These are phyloP conservation scores for Murina feae DNA, from an alignment of 2,113 vertebrate genomes.

Conservation along the genomic window DNA sequence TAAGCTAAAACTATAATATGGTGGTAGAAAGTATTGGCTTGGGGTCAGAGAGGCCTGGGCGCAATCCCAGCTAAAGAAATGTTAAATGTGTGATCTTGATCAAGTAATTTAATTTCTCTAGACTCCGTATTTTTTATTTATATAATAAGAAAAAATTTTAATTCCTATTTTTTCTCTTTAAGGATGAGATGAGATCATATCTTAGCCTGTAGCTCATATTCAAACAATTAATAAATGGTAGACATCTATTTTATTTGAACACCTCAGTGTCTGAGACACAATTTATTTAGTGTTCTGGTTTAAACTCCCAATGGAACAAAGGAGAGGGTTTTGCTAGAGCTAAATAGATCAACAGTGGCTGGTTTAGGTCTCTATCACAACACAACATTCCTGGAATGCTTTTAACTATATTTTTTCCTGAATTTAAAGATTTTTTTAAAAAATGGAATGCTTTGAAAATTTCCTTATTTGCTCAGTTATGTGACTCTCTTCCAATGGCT, in stretches of 20 bases:
- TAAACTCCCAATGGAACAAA: neutral
- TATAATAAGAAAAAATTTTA: neutral
- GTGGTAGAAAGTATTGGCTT: neutral
- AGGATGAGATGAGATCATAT: neutral
- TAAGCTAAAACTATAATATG: neutral
- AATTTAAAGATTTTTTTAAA: neutral
- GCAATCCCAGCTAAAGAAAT: neutral
- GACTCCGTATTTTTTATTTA: neutral
- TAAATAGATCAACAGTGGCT: neutral
- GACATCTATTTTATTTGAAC: neutral
- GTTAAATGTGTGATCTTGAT: neutral
- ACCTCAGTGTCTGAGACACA: neutral
- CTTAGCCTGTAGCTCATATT: neutral
- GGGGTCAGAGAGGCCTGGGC: neutral
- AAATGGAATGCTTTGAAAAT: neutral
- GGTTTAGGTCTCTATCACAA: neutral
- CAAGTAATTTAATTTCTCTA: neutral
- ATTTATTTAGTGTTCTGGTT: neutral
- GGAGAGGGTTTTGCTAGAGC: neutral
- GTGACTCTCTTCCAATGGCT: neutral
- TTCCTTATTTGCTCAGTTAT: neutral
- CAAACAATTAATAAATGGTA: neutral
- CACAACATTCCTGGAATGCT: neutral
- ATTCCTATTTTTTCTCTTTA: neutral
- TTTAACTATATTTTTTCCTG: neutral